These are phyloP conservation scores for Myotis lucifugus DNA, from an alignment of 2,113 vertebrate genomes.

Conservation along the genomic window DNA sequence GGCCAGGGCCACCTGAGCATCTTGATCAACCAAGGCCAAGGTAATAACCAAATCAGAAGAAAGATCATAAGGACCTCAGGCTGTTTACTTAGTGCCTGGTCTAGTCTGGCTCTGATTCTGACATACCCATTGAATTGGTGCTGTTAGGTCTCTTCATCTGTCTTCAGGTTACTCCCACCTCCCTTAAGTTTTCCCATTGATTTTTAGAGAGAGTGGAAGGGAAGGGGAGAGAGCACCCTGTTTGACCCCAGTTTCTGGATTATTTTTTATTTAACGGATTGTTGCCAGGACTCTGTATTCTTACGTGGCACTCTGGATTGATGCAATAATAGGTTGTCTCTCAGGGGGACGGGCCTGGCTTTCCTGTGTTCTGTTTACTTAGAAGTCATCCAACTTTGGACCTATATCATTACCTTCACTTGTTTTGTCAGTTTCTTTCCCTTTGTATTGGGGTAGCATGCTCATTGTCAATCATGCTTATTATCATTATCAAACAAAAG, in stretches of 20 bases:
- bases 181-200: background rate
- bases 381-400: background rate
- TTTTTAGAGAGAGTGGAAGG: too few relatives aligned
- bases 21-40: background rate
- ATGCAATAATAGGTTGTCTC: background rate
- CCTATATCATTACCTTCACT: too few relatives aligned
- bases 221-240: too few relatives aligned
- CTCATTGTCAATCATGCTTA: background rate
- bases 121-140: background rate
- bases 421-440: background rate
- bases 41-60: background rate
- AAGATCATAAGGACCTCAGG: background rate
- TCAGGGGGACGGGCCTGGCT: background rate
- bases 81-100: background rate
- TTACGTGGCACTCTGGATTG: background rate
- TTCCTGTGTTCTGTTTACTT: background rate
- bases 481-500: background rate
- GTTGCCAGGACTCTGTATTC: background rate
- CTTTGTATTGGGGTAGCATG: background rate
- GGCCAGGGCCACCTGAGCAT: background rate
- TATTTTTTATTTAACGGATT: background rate
- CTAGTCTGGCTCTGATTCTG: background rate
- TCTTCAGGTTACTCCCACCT: background rate
- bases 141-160: background rate
- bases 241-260: background rate